phyloP scores from a whole-genome alignment of 2,797 vertebrate species.

The Acanthurus tractus region DNA sequence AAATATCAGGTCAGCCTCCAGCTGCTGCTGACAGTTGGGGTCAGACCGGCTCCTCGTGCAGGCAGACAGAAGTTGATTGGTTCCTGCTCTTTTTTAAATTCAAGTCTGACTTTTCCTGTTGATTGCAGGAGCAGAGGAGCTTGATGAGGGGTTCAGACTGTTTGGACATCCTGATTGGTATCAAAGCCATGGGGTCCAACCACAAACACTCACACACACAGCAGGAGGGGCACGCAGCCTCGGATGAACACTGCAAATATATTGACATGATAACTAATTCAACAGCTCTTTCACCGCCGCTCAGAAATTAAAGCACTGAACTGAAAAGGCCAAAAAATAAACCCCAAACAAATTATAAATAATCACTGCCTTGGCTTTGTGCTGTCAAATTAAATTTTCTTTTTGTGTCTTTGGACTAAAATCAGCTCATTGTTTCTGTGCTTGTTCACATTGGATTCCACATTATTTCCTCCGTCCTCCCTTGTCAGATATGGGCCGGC shows the following conservation, averaged over 20 bases:
- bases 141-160: constrained; percentile 41
- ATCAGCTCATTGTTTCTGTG: constrained; percentile 25
- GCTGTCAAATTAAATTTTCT: background rate
- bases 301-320: constrained; percentile 41
- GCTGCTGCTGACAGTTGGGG: background rate
- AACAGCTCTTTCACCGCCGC: background rate
- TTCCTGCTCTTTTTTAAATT: constrained; percentile 17
- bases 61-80: constrained; percentile 18
- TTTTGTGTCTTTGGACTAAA: constrained; percentile 21
- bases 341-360: constrained; percentile 21
- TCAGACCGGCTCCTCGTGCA: background rate
- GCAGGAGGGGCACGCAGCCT: constrained; percentile 3
- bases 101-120: constrained; percentile 34
- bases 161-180: constrained; percentile 58
- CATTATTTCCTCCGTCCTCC: constrained; percentile 42
- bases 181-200: constrained; percentile 23
- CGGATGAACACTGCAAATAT: constrained; percentile 12
- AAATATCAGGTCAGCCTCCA: background rate
- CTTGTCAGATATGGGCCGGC: constrained; percentile 31
- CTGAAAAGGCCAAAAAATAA: background rate
- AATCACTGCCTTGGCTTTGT: background rate
- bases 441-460: constrained; percentile 25
- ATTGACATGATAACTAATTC: constrained; percentile 32
- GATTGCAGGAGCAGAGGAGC: constrained; percentile 57
- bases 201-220: constrained; percentile 22